These are phyloP conservation scores for Theretra japonica DNA, from an alignment of 2,888 invertebrate species.

Conservation along the genomic window DNA sequence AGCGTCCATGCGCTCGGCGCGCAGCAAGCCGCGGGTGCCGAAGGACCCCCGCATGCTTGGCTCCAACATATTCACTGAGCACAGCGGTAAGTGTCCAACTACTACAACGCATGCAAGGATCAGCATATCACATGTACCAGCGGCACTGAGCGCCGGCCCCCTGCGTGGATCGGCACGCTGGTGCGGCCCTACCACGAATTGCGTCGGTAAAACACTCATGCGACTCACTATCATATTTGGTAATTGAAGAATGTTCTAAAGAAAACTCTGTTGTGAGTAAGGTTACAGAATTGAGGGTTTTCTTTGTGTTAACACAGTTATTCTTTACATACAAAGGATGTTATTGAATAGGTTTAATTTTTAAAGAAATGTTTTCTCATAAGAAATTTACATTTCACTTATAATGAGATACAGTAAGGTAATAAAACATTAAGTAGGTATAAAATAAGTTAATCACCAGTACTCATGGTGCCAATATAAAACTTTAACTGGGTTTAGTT, in stretches of 20 bases:
- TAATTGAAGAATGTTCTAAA: not conserved
- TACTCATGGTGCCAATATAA: too few species aligned
- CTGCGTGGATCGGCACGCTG: not conserved
- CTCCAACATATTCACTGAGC: constrained; percentile 97
- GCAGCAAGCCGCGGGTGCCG: constrained; percentile 89
- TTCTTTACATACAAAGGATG: too few species aligned
- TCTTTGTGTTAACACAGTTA: not conserved
- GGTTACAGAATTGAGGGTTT: not conserved
- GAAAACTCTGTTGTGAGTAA: not conserved
- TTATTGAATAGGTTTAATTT: too few species aligned
- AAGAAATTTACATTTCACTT: too few species aligned
- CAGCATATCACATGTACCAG: not conserved
- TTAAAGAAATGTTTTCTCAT: too few species aligned
- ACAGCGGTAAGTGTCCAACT: constrained; percentile 90
- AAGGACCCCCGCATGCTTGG: constrained; percentile 94
- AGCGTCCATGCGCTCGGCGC: constrained; percentile 89
- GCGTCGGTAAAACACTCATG: not conserved
- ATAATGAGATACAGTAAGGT: too few species aligned
- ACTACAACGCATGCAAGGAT: not conserved
- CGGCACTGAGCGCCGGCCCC: not conserved
- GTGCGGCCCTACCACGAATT: not conserved
- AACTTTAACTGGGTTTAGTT: too few species aligned
- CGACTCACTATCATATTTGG: not conserved
- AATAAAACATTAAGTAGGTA: too few species aligned
- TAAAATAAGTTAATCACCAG: too few species aligned